Evolutionary conservation across 2,113 vertebrate genomes (phyloP).

Genomic region (Lepisosteus osseus): DNA sequence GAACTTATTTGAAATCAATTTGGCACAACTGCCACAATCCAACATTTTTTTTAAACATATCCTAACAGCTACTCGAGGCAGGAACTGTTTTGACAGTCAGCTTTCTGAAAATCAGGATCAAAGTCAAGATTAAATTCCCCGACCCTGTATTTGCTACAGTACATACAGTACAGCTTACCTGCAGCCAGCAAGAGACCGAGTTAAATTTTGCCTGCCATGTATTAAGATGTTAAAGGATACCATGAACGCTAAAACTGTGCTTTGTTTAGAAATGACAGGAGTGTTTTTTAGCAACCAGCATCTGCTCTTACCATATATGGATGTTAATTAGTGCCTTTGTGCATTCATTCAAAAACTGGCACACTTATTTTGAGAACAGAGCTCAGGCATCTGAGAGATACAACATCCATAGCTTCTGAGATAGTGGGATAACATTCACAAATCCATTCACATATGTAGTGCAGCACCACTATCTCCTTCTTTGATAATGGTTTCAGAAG

Average conservation of each 20-base stretch:
- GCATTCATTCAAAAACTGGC: background rate
- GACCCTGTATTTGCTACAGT: background rate
- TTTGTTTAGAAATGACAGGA: background rate
- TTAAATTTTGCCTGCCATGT: background rate
- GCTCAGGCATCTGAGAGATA: too few relatives aligned
- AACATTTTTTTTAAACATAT: background rate
- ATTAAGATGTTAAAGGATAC: background rate
- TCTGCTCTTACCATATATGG: background rate
- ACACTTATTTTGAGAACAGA: background rate
- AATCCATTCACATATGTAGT: too few relatives aligned
- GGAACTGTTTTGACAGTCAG: background rate
- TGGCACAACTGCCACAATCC: background rate
- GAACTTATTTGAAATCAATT: conserved; percentile 8
- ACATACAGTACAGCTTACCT: background rate
- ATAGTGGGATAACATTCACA: too few relatives aligned
- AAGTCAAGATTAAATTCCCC: background rate
- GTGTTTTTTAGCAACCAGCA: background rate
- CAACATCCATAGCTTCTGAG: too few relatives aligned
- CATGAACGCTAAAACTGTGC: background rate
- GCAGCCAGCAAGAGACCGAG: background rate
- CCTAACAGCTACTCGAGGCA: background rate
- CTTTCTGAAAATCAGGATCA: background rate
- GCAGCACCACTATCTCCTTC: too few relatives aligned
- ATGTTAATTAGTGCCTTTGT: background rate
- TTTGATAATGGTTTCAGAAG: too few relatives aligned